Evolutionary conservation across 2,797 vertebrate genomes (phyloP).

Genomic region (Moxostoma hubbsi): DNA sequence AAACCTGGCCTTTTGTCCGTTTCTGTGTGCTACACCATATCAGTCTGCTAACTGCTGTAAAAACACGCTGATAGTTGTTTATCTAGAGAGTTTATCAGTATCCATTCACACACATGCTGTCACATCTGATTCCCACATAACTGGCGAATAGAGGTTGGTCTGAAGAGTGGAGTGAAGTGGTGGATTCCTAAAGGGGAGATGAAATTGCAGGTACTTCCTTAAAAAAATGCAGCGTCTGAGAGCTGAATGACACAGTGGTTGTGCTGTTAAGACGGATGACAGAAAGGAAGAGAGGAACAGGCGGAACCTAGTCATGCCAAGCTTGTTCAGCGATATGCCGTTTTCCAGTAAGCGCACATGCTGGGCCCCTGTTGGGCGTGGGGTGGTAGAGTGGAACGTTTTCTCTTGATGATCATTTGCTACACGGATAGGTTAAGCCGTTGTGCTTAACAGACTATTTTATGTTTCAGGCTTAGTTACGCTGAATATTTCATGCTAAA

Average conservation of each 20-base stretch:
- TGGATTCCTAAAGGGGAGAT: neutral
- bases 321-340: neutral
- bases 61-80: conserved; percentile 3
- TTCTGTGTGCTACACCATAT: neutral
- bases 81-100: neutral
- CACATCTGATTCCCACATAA: conserved; percentile 27
- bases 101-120: neutral
- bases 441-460: too few species aligned
- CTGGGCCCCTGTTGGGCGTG: too few species aligned
- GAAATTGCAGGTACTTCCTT: conserved; percentile 39
- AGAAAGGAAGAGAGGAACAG: conserved; percentile 5
- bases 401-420: too few species aligned
- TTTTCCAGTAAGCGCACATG: neutral
- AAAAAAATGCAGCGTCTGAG: conserved; percentile 8
- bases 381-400: too few species aligned
- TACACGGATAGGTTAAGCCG: too few species aligned
- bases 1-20: too few species aligned
- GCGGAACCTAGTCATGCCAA: neutral
- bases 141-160: conserved; percentile 2
- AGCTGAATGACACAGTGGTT: neutral
- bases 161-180: neutral
- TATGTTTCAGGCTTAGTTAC: too few species aligned
- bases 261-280: neutral
- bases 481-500: neutral
- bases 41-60: neutral